These are phyloP conservation scores for Agrochola macilenta DNA, from an alignment of 2,888 invertebrate genomes.

Conservation along the genomic window DNA sequence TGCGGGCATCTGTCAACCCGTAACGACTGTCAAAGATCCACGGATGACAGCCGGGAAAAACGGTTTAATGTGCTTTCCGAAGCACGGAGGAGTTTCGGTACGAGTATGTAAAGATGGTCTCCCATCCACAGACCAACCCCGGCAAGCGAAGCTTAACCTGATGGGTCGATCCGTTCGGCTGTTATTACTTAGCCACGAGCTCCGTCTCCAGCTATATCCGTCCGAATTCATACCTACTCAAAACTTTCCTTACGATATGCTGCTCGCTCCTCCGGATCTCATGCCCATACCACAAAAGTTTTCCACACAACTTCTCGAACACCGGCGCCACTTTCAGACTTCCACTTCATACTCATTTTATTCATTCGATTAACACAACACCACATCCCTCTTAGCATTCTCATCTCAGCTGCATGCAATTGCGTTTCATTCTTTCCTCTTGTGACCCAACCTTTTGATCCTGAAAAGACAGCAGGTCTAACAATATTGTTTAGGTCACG, in stretches of 20 bases:
- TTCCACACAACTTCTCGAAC: neutral
- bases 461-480: neutral
- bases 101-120: too few relatives aligned
- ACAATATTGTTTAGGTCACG: neutral
- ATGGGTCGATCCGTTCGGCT: too few relatives aligned
- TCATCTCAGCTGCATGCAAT: neutral
- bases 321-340: slow-evolving; percentile 9
- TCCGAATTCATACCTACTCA: neutral
- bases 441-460: neutral
- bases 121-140: too few relatives aligned
- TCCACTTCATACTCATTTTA: neutral
- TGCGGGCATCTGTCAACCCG: too few relatives aligned
- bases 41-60: too few relatives aligned
- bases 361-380: neutral
- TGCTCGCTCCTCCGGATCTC: too few relatives aligned
- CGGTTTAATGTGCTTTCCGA: too few relatives aligned
- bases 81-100: too few relatives aligned
- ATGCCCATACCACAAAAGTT: neutral
- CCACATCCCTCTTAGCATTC: neutral
- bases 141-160: too few relatives aligned
- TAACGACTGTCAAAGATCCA: too few relatives aligned
- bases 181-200: too few relatives aligned
- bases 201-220: too few relatives aligned
- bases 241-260: neutral
- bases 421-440: neutral